Percentiles rank a stretch among this genome's conserved stretches.
Conservation (phyloP, 2,888 invertebrate species). For the Lagria hirta region DNA sequence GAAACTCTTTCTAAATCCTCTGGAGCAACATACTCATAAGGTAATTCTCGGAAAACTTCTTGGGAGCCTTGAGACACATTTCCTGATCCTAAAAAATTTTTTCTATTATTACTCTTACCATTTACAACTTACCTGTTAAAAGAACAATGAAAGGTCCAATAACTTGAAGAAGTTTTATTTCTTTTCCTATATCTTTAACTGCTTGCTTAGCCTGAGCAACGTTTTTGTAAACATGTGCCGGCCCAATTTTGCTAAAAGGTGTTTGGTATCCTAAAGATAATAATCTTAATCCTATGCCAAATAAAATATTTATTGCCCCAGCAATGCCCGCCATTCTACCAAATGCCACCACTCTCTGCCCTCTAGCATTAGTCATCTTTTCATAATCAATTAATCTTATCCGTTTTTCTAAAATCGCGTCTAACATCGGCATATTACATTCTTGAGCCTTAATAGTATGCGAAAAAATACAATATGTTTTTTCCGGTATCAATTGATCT, state of each 20-base stretch:
- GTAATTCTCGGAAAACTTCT: slow-evolving; percentile 94
- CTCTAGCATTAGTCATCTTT: slow-evolving; percentile 85
- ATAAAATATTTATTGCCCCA: slow-evolving; percentile 97
- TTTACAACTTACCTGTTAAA: no score
- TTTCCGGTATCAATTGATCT: slow-evolving; percentile 89
- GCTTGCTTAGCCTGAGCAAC: slow-evolving; percentile 98
- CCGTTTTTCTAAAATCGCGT: slow-evolving; percentile 94
- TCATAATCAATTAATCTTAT: slow-evolving; percentile 98
- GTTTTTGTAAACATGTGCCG: slow-evolving; percentile 97
- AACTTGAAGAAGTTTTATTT: slow-evolving; percentile 93
- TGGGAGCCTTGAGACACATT: slow-evolving; percentile 92
- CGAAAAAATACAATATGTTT: slow-evolving; percentile 98
- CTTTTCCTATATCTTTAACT: slow-evolving; percentile 98
- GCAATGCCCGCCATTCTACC: slow-evolving; percentile 99
- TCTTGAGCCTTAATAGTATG: slow-evolving; percentile 99
- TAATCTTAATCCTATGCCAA: slow-evolving; percentile 91
- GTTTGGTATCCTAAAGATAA: slow-evolving; percentile 98
- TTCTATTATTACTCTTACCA: no score
- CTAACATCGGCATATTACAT: slow-evolving; percentile 94
- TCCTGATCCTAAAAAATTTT: no score
- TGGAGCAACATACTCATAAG: slow-evolving; percentile 96
- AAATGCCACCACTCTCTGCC: slow-evolving; percentile 94
- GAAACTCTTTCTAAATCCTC: slow-evolving; percentile 94
- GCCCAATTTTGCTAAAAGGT: slow-evolving; percentile 97
- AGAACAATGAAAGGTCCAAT: slow-evolving; percentile 97